Evolutionary conservation across 64 coral and sea anemone genomes (phyloP).

Genomic region (Porites lutea): DNA sequence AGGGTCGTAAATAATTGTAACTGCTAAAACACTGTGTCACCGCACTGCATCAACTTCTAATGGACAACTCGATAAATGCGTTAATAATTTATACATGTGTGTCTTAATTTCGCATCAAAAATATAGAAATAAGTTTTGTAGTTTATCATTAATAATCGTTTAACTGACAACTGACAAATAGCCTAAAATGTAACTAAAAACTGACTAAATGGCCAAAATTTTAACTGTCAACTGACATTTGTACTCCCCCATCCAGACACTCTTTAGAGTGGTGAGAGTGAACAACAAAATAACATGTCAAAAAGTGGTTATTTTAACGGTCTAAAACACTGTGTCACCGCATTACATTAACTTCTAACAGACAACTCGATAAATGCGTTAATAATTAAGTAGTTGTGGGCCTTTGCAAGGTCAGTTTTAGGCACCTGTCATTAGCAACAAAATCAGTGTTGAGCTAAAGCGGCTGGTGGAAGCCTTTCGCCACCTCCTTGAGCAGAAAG

Average conservation of each 20-base stretch:
- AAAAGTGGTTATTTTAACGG: not conserved
- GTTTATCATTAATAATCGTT: no score
- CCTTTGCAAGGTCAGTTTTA: slow-evolving; percentile 1
- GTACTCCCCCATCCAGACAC: no score
- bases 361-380: not conserved
- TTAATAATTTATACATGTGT: slow-evolving; percentile 41
- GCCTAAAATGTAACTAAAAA: no score
- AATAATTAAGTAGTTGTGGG: slow-evolving; percentile 51
- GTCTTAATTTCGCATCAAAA: not conserved
- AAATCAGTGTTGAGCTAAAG: not conserved
- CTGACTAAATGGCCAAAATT: no score
- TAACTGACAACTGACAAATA: no score
- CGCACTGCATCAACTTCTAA: not conserved
- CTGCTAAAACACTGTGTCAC: not conserved
- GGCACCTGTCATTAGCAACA: not conserved
- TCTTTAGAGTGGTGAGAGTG: no score
- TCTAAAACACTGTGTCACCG: not conserved
- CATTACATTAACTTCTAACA: not conserved
- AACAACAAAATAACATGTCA: no score
- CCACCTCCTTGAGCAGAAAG: not conserved
- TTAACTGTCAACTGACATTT: no score
- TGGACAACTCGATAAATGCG: not conserved
- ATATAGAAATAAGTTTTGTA: no score
- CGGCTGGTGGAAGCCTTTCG: not conserved
- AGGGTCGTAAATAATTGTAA: no score